These are phyloP conservation scores for Atta texana DNA, from an alignment of 1,140 invertebrate genomes.

Conservation along the genomic window DNA sequence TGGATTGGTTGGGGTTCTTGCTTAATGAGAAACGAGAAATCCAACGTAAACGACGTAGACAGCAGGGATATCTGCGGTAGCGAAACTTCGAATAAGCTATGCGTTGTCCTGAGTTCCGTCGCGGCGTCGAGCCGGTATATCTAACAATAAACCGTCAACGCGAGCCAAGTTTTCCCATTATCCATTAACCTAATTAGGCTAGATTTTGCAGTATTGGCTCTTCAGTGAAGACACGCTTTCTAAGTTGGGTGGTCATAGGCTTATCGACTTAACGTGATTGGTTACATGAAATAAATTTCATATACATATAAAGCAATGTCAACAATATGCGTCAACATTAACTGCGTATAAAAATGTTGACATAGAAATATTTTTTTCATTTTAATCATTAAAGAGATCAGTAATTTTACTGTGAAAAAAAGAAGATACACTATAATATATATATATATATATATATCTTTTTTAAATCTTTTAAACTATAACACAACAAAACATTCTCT, in stretches of 20 bases:
- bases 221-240: slow-evolving; percentile 65
- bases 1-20: slow-evolving; percentile 44
- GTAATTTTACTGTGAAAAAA: background rate
- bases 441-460: background rate
- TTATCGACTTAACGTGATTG: slow-evolving; percentile 19
- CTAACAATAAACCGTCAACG: slow-evolving; percentile 83
- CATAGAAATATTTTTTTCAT: background rate
- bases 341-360: slow-evolving; percentile 2
- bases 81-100: slow-evolving; percentile 77
- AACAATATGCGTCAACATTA: background rate
- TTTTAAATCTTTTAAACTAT: background rate
- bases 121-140: slow-evolving; percentile 66
- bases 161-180: slow-evolving; percentile 82
- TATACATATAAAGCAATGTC: background rate
- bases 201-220: slow-evolving; percentile 80
- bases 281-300: background rate
- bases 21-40: slow-evolving; percentile 78
- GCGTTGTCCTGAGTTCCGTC: slow-evolving; percentile 75
- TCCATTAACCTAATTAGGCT: slow-evolving; percentile 84
- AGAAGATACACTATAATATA: background rate
- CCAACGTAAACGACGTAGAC: slow-evolving; percentile 46
- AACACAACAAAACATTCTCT: no score
- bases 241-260: slow-evolving; percentile 63
- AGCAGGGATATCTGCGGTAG: slow-evolving; percentile 41
- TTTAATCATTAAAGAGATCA: background rate